Percentiles rank a stretch among this genome's conserved stretches.
Evolutionary conservation across 1,140 invertebrate species (phyloP).

Genomic region (Drosophila seguyi): DNA sequence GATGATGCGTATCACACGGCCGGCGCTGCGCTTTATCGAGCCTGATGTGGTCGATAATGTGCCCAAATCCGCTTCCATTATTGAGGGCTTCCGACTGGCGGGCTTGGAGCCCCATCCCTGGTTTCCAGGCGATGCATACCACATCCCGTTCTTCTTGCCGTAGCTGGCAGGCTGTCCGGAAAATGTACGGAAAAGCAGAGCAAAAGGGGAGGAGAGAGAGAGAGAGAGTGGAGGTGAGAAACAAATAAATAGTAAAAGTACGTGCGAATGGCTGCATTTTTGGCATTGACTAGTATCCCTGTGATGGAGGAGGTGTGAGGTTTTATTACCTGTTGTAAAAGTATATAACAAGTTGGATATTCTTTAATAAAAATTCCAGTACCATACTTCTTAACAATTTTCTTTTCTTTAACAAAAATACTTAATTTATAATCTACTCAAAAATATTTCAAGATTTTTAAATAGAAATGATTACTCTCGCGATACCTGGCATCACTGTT

Average conservation of each 20-base stretch:
- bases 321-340: neutral
- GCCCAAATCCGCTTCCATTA: constrained; percentile 90
- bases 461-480: too few relatives aligned
- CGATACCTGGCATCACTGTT: constrained; percentile 3
- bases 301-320: constrained; percentile 5
- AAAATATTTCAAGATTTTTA: neutral
- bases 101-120: constrained; percentile 86
- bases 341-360: neutral
- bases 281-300: constrained; percentile 29
- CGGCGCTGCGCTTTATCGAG: constrained; percentile 90
- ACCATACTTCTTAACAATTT: neutral
- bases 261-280: constrained; percentile 59
- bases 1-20: constrained; percentile 95
- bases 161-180: constrained; percentile 91
- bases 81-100: constrained; percentile 90
- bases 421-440: neutral
- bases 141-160: constrained; percentile 94
- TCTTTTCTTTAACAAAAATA: neutral
- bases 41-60: constrained; percentile 88
- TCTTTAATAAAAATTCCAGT: neutral
- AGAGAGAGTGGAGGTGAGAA: constrained; percentile 27
- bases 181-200: constrained; percentile 27
- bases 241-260: constrained; percentile 74
- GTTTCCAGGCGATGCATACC: constrained; percentile 90
- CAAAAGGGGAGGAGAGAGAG: neutral